Evolutionary conservation across 1,140 invertebrate genomes (phyloP), one percentile per base, ranked within the genome.

Genomic region (Bicyclus anynana): DNA sequence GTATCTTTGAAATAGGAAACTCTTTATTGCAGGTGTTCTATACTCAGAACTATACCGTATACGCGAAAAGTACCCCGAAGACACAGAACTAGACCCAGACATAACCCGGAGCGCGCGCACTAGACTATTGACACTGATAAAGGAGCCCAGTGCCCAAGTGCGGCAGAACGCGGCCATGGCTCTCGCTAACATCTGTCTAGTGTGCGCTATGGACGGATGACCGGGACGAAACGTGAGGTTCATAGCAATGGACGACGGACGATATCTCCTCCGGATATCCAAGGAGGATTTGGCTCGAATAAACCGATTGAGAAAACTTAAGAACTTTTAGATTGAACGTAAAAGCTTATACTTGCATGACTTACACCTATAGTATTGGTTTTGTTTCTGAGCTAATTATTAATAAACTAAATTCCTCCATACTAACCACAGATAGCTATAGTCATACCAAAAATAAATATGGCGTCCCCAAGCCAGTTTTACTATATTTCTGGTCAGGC

Each of bases 51-150:
- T 85, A 6, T 67, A 76, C 59, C 72, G 77, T 12, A 72, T 85
- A 20, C 53, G 57, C 4, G 67, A 77, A 7, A 63, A 72, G 16
- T 26, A 67, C 35, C 74, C 80, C 1, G 79, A 81, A 2, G 73
- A 80, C 0, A 56, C 65, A 0, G 64, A 72, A 1, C 29, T 88
- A 2, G 86, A 88, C 53, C 64, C 74, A 0, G 82, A 83, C 18
- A 66, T 86, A 14, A 77, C 77, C 0, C 65, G 72, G 5, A 62
- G 59, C 1, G 77, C 81, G 4, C 67, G 73, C 12, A 57, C 69
- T 50, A 86, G 92, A 47, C 77, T 94, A 18, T 72, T 93, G n/a
- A 91, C 92, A 58, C 77, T 94, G 0, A 70, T 93, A 20, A 90
- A 89, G 27, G 92, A 94, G 66, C 71, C 84, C 18, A 88, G 92